Evolutionary conservation across 2,113 vertebrate genomes (phyloP).

Genomic region (Urocynchramus pylzowi): DNA sequence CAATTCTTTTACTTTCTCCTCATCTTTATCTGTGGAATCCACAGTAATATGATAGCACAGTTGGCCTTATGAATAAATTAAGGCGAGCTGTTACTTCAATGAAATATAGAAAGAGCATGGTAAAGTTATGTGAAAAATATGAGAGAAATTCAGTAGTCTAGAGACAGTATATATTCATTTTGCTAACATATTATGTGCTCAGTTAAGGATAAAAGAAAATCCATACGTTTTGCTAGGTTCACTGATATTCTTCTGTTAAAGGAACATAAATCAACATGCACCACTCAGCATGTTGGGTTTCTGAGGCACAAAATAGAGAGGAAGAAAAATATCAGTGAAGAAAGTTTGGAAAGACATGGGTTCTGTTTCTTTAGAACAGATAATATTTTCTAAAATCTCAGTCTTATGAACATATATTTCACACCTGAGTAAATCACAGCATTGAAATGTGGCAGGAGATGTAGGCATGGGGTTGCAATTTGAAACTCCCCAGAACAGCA

Average conservation of each 20-base stretch:
- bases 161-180: neutral
- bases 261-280: neutral
- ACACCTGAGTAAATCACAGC: neutral
- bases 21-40: neutral
- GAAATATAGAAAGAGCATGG: neutral
- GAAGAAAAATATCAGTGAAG: neutral
- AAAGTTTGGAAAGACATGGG: neutral
- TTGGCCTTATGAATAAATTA: neutral
- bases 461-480: neutral
- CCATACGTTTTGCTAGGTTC: neutral
- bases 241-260: constrained; percentile 15
- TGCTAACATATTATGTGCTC: constrained; percentile 15
- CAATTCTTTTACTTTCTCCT: neutral
- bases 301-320: neutral
- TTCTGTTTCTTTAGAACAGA: neutral
- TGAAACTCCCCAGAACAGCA: neutral
- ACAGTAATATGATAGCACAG: neutral
- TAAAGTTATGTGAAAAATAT: constrained; percentile 16
- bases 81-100: neutral
- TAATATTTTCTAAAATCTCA: neutral
- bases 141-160: neutral
- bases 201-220: constrained; percentile 49
- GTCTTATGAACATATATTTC: neutral
- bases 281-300: neutral
- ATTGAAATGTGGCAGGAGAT: neutral